Base-by-base conservation (phyloP, 2,797 vertebrate species). In the Pseudochaenichthys georgianus region DNA sequence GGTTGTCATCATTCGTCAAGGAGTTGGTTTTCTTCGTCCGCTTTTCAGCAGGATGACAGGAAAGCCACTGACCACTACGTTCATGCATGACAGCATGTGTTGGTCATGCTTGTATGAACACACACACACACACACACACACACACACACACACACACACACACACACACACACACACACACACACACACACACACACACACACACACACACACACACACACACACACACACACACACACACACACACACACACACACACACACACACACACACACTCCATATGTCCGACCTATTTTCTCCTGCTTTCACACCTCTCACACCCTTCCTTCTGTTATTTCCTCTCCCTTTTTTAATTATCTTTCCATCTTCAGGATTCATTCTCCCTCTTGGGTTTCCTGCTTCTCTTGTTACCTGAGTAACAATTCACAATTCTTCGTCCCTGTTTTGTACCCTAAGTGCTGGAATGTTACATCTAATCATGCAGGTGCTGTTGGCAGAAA, bases 271-370 rank as follows among this genome's bases (percentile, higher is more conserved):
- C 34, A 38, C 34, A 38, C 34, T 66, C 69, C 43, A 16, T 43
- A 58, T 69, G 52, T 62, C 52, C 5, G 4, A 28, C n/a, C 54
- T 57, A 31, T 60, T 69, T 57, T 64, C 45, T 31, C 41, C n/a
- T 51, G 13, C 45, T 54, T 67, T 70, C 38, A 82, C 71, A 58
- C 61, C 58, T 82, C 52, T 52, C 28, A 55, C 57, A 51, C 12
- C 54, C 23, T 48, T 47, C 17, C 50, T 31, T 66, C 31, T 47
- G 16, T 62, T 50, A 19, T 55, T 55, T 53, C 54, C 19, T 60
- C 31, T 11, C 13, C 23, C 46, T 38, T 38, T 53, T 45, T 41
- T 65, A 67, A 47, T 77, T 41, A 50, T 50, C 38, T 54, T 68
- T 78, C 55, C 19, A 69, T 71, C 53, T 41, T 41, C 48, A 41